These are phyloP conservation scores for Macrotrachela quadricornifera DNA, from an alignment of 1,140 invertebrate genomes.

Conservation along the genomic window DNA sequence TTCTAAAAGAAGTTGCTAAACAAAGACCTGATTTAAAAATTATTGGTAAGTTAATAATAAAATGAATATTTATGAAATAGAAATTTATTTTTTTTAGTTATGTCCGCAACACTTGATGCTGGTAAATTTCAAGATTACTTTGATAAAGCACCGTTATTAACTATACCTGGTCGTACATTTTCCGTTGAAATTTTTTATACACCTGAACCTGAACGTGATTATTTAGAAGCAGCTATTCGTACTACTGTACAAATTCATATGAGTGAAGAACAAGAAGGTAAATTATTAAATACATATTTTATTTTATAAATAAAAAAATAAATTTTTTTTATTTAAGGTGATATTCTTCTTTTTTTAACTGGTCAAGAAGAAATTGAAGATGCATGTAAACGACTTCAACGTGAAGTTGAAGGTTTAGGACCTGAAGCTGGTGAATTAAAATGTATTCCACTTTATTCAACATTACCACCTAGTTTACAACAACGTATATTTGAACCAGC, in stretches of 20 bases:
- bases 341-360: slow-evolving; percentile 86
- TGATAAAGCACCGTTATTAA: slow-evolving; percentile 91
- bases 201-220: slow-evolving; percentile 89
- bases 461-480: slow-evolving; percentile 84
- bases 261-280: slow-evolving; percentile 71
- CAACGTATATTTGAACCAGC: slow-evolving; percentile 93
- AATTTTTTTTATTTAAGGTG: too few species aligned
- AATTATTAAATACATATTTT: too few species aligned
- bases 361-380: slow-evolving; percentile 94
- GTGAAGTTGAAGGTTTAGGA: slow-evolving; percentile 85
- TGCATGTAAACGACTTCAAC: slow-evolving; percentile 87
- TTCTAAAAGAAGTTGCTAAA: slow-evolving; percentile 86
- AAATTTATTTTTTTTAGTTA: too few species aligned
- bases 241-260: slow-evolving; percentile 98
- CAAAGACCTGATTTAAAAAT: slow-evolving; percentile 81
- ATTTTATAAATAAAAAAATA: too few species aligned
- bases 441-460: slow-evolving; percentile 95
- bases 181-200: slow-evolving; percentile 98
- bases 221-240: slow-evolving; percentile 88
- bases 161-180: slow-evolving; percentile 82
- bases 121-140: slow-evolving; percentile 98
- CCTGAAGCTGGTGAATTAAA: slow-evolving; percentile 87
- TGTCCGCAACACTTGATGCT: slow-evolving; percentile 98
- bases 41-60: too few species aligned
- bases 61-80: too few species aligned